Base-by-base conservation (phyloP, 2,888 invertebrate genomes). In the Anthrax anthrax region DNA sequence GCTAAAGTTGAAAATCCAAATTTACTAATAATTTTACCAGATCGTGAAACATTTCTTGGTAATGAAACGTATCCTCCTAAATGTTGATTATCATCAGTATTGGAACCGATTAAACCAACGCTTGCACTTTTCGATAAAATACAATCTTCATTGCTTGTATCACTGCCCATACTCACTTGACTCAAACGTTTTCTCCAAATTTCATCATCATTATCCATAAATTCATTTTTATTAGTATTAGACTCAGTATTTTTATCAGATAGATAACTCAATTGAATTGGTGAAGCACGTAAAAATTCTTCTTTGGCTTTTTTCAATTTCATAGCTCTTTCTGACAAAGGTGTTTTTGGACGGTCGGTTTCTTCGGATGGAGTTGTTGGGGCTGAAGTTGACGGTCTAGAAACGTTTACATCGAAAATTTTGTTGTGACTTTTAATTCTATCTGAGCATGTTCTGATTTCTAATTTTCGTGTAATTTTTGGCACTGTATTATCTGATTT, bases 261-360 rank as follows among this genome's bases (percentile, higher is more conserved):
- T 2, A 44, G 18, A 6, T 50, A 44, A 8, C 51, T 48, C 17
- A 19, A 18, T 18, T 29, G 13, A 44, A 44, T 18, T 16, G 46
- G 34, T 9, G 69, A 64, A 1, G 73, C 70, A 1, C 74, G 70
- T 13, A 86, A 60, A 55, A 86, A 86, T 53, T 77, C 78, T 55
- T 85, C 83, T 57, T 82, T 80, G 1, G 86, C 85, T 48, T 73
- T 76, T 53, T 77, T 73, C 12, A 84, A 65, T 51, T 75, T 77
- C n/a, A 73, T 70, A 0, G 80, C 77, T 54, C 70, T 72, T 54
- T 65, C 67, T 55, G 60, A 71, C 40, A 60, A 49, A 0, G 67
- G 65, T 9, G 65, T 65, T 37, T 54, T 55, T 0, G 64, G 64
- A 4, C 56, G 56, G 2, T 56, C 57, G 6, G 47, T 43, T 1